A percentile compares a stretch with the other conserved stretches of the same genome.
phyloP scores from a whole-genome alignment of 35 echinoderm and acorn worm species.

The Heliocidaris tuberculata region DNA sequence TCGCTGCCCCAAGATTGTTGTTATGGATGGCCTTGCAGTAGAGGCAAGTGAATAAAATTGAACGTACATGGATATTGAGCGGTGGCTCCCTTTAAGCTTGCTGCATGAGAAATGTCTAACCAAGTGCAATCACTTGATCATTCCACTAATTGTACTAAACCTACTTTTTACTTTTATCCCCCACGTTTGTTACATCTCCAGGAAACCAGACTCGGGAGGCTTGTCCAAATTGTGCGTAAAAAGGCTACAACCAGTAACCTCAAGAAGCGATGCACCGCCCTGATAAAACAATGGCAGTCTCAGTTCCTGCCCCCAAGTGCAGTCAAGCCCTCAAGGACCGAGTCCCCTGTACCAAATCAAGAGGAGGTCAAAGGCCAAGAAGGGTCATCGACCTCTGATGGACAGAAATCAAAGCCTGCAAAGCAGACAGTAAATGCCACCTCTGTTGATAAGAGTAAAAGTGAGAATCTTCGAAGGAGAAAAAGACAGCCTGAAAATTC shows the following conservation, averaged over 20 bases:
- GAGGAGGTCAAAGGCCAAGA: conserved; percentile 35
- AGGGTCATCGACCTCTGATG: conserved; percentile 25
- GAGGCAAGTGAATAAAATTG: too few species aligned
- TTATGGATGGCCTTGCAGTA: too few species aligned
- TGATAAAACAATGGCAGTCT: conserved; percentile 69
- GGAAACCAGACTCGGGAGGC: conserved; percentile 82
- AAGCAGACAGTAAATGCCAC: conserved; percentile 25
- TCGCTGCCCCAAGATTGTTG: too few species aligned
- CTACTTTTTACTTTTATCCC: neutral
- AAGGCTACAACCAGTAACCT: conserved; percentile 53
- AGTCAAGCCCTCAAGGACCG: neutral
- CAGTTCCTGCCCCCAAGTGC: conserved; percentile 38
- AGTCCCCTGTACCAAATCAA: conserved; percentile 30
- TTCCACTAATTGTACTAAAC: too few species aligned
- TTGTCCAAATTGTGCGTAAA: conserved; percentile 81
- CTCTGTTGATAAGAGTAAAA: conserved; percentile 33
- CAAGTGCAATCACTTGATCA: too few species aligned
- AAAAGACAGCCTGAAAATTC: conserved; percentile 5
- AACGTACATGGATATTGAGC: too few species aligned
- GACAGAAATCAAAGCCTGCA: conserved; percentile 32
- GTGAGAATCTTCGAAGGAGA: conserved; percentile 36
- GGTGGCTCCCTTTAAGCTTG: too few species aligned
- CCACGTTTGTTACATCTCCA: conserved; percentile 14
- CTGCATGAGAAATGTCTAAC: too few species aligned
- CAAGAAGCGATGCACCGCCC: conserved; percentile 54